A percentile compares a stretch with the other conserved stretches of the same genome.
Conservation (phyloP, 2,113 vertebrate genomes). For the Burhinus oedicnemus region DNA sequence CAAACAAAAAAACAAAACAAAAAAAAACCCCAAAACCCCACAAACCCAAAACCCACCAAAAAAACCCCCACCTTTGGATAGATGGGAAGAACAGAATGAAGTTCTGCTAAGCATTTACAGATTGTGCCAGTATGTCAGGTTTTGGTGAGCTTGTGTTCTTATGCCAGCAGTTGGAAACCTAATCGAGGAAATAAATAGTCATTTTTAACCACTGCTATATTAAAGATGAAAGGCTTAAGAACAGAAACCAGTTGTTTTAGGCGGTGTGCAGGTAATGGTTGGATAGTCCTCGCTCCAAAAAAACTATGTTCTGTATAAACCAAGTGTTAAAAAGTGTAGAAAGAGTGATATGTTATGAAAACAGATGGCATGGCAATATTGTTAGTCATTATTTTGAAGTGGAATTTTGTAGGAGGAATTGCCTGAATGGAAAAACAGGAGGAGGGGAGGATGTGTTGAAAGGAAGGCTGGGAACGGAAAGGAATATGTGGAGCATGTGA, state of each 20-base stretch:
- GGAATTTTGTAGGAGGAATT: conserved; percentile 57
- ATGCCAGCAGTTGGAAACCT: conserved; percentile 9
- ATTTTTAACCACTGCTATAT: conserved; percentile 24
- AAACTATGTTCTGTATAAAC: neutral
- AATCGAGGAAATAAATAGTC: conserved; percentile 33
- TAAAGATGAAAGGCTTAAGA: conserved; percentile 28
- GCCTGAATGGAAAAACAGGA: conserved; percentile 34
- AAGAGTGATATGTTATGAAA: conserved; percentile 31
- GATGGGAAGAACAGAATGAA: neutral
- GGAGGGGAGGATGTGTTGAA: conserved; percentile 32
- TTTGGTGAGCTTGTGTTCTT: conserved; percentile 29
- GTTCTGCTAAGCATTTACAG: neutral
- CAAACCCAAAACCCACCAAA: neutral
- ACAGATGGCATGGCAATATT: conserved; percentile 48
- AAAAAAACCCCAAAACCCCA: neutral
- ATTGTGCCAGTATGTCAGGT: neutral
- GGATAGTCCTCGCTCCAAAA: neutral
- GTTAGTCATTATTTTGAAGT: conserved; percentile 48
- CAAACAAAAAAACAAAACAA: too few species aligned
- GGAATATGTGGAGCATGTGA: conserved; percentile 22
- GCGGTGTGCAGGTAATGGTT: neutral
- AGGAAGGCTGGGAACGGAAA: neutral
- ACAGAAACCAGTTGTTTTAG: conserved; percentile 27
- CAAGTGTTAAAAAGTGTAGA: neutral
- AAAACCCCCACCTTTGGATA: neutral